Conservation (phyloP, 2,888 invertebrate species). For the Ellobium chinense region DNA sequence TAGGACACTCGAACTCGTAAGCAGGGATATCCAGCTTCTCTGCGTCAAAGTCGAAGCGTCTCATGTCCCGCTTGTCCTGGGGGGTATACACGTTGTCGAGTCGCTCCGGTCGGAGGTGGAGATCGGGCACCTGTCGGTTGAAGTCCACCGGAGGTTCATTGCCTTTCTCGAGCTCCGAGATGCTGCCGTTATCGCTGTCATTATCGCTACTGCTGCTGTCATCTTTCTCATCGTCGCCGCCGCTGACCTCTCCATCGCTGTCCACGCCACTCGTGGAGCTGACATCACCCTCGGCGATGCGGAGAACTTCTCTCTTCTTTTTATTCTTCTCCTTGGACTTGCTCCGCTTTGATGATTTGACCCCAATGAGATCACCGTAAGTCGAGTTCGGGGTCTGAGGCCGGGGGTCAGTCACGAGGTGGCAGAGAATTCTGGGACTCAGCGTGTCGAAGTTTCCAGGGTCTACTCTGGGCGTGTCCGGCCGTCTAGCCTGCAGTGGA, state of each 20-base stretch:
- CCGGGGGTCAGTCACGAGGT: slow-evolving; percentile 52
- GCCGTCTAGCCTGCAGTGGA: slow-evolving; percentile 40
- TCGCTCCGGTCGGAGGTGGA: slow-evolving; percentile 69
- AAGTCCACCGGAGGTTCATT: slow-evolving; percentile 61
- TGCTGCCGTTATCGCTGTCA: slow-evolving; percentile 59
- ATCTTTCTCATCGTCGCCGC: slow-evolving; percentile 47
- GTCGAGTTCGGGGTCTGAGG: slow-evolving; percentile 3
- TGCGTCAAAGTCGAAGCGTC: slow-evolving; percentile 72
- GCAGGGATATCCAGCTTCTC: slow-evolving; percentile 62
- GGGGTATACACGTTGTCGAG: slow-evolving; percentile 69
- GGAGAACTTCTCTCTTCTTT: background rate
- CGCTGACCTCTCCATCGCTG: slow-evolving; percentile 49
- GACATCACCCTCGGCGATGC: slow-evolving; percentile 47
- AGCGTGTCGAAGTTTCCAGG: slow-evolving; percentile 64
- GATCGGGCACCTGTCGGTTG: slow-evolving; percentile 56
- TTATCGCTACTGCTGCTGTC: slow-evolving; percentile 45
- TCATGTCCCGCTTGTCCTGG: slow-evolving; percentile 64
- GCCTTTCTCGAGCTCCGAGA: slow-evolving; percentile 55
- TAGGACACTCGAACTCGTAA: slow-evolving; percentile 64
- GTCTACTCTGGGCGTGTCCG: slow-evolving; percentile 58
- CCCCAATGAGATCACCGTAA: slow-evolving; percentile 43
- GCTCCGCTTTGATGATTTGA: background rate
- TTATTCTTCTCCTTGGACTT: background rate
- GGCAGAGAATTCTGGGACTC: slow-evolving; percentile 58
- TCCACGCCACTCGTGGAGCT: slow-evolving; percentile 65